A percentile compares a stretch with the other conserved stretches of the same genome.
Evolutionary conservation across 92 coral and sea anemone genomes (phyloP).

Genomic region (Virgularia gustaviana): DNA sequence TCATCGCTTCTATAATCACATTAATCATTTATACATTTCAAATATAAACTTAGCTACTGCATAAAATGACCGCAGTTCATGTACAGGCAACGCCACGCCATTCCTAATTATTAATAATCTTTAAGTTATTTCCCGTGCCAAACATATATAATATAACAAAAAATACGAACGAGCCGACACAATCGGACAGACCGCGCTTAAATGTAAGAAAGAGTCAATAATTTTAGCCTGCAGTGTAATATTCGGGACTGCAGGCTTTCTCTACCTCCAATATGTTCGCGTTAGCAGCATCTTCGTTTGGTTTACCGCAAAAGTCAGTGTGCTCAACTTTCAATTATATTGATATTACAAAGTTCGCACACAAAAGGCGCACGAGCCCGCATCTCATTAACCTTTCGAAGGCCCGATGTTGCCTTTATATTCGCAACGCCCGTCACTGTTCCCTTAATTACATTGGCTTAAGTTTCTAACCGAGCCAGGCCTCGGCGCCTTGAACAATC

Average conservation of each 20-base stretch:
- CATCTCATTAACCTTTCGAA: background rate
- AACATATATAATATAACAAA: background rate
- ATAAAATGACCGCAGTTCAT: slow-evolving; percentile 30
- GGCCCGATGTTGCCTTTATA: background rate
- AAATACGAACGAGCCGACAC: background rate
- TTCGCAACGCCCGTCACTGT: background rate
- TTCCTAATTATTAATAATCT: background rate
- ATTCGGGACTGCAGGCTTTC: background rate
- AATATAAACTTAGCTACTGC: slow-evolving; percentile 31
- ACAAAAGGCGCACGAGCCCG: background rate
- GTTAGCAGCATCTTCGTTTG: slow-evolving; percentile 16
- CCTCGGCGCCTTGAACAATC: background rate
- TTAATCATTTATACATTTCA: slow-evolving; percentile 25
- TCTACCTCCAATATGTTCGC: background rate
- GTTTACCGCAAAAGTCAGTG: slow-evolving; percentile 11
- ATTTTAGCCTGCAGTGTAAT: background rate
- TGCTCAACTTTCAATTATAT: slow-evolving; percentile 10
- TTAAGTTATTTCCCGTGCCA: background rate
- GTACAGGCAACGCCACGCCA: background rate
- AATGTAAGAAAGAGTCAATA: background rate
- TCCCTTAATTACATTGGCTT: background rate
- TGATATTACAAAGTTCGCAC: slow-evolving; percentile 7
- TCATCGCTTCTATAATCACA: background rate
- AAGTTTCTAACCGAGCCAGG: slow-evolving; percentile 28
- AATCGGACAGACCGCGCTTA: background rate